These are phyloP conservation scores for Drosophila borborema DNA, from an alignment of 2,888 invertebrate species.

Conservation along the genomic window DNA sequence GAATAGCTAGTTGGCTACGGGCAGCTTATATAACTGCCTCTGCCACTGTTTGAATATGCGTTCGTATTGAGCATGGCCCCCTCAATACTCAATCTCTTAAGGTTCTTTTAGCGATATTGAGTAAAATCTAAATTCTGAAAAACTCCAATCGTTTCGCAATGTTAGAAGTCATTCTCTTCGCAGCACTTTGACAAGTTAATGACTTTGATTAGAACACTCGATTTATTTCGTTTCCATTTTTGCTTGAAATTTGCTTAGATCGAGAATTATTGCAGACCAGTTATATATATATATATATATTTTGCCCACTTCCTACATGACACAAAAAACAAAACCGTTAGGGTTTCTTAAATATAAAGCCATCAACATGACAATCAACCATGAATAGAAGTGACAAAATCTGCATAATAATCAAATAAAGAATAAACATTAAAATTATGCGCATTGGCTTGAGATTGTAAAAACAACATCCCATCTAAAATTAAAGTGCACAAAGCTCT, in stretches of 20 bases:
- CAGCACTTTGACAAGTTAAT: slow-evolving; percentile 63
- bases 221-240: slow-evolving; percentile 52
- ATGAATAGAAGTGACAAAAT: slow-evolving; percentile 20
- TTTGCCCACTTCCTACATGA: neutral
- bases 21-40: slow-evolving; percentile 49
- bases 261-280: slow-evolving; percentile 29
- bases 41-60: slow-evolving; percentile 46
- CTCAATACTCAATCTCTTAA: slow-evolving; percentile 38
- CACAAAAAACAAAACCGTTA: neutral
- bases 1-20: neutral
- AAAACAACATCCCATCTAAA: slow-evolving; percentile 20
- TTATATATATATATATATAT: slow-evolving; percentile 10
- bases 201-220: slow-evolving; percentile 73
- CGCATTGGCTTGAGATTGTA: slow-evolving; percentile 5
- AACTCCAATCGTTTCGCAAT: slow-evolving; percentile 69
- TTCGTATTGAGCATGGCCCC: slow-evolving; percentile 15
- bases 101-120: slow-evolving; percentile 75
- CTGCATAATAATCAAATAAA: slow-evolving; percentile 29
- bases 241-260: slow-evolving; percentile 16
- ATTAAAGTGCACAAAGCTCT: neutral
- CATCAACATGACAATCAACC: slow-evolving; percentile 22
- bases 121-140: slow-evolving; percentile 16
- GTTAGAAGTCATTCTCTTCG: slow-evolving; percentile 68
- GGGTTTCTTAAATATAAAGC: neutral
- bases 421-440: slow-evolving; percentile 13